These are phyloP conservation scores for Himalopsyche kuldschensis DNA, from an alignment of 2,888 invertebrate genomes.

Conservation along the genomic window DNA sequence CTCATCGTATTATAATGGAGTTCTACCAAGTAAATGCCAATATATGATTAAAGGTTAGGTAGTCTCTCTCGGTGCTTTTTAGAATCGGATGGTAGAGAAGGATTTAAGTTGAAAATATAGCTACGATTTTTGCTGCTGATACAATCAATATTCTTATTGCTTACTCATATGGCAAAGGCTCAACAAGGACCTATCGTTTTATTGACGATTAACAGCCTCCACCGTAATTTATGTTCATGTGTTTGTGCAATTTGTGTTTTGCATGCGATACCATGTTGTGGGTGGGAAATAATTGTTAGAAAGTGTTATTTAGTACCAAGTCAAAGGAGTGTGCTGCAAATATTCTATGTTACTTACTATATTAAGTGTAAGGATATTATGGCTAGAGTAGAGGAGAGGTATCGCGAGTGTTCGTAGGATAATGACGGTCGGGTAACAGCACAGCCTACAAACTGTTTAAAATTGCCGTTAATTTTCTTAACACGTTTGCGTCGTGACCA, in stretches of 20 bases:
- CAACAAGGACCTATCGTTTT: background rate
- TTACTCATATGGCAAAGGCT: background rate
- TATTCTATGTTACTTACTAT: background rate
- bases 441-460: conserved; percentile 24
- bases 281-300: conserved; percentile 37
- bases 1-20: too few relatives aligned
- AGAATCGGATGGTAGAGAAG: too few relatives aligned
- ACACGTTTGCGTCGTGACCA: background rate
- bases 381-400: background rate
- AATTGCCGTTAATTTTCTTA: conserved; percentile 25
- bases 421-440: conserved; percentile 18
- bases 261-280: conserved; percentile 2
- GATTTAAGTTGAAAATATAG: too few relatives aligned
- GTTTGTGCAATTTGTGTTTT: background rate
- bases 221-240: conserved; percentile 7
- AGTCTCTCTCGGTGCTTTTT: too few relatives aligned
- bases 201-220: background rate
- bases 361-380: background rate
- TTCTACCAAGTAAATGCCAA: too few relatives aligned
- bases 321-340: background rate
- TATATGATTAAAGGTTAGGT: too few relatives aligned
- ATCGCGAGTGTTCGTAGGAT: conserved; percentile 9
- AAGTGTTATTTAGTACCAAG: conserved; percentile 19
- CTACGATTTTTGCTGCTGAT: too few relatives aligned
- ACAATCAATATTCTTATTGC: too few relatives aligned